Evolutionary conservation across 2,113 vertebrate species (phyloP).

Genomic region (Strigops habroptila): DNA sequence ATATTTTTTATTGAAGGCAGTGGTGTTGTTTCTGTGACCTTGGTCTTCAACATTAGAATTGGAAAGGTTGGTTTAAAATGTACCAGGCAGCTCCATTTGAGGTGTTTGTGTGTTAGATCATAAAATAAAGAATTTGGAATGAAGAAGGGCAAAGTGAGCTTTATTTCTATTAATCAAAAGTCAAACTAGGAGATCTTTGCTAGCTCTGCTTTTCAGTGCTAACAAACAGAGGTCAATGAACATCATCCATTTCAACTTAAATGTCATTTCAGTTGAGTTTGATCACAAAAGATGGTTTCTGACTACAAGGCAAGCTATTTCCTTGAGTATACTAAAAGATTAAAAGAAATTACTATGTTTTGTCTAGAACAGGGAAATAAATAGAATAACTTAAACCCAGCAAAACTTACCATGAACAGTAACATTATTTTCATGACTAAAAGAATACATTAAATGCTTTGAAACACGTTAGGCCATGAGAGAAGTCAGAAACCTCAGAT

Average conservation of each 20-base stretch:
- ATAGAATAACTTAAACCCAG: neutral
- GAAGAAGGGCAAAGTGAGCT: neutral
- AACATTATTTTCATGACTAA: neutral
- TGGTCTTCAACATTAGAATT: neutral
- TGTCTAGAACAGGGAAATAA: neutral
- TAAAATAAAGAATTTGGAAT: neutral
- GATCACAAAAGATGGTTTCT: neutral
- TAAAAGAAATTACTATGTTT: neutral
- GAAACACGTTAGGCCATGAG: neutral
- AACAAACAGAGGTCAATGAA: neutral
- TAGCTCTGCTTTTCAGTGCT: neutral
- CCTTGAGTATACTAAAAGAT: neutral
- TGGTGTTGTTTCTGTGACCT: neutral
- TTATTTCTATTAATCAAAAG: neutral
- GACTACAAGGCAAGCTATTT: neutral
- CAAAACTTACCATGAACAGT: neutral
- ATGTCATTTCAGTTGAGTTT: neutral
- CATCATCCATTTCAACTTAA: neutral
- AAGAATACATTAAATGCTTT: neutral
- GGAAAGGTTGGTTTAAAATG: neutral
- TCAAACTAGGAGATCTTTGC: neutral
- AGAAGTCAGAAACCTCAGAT: neutral
- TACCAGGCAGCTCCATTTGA: neutral
- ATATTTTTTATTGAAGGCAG: rapidly evolving
- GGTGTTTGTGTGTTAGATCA: neutral